Base-by-base conservation (phyloP, 1,140 invertebrate species). In the Aphelenchoides besseyi region DNA sequence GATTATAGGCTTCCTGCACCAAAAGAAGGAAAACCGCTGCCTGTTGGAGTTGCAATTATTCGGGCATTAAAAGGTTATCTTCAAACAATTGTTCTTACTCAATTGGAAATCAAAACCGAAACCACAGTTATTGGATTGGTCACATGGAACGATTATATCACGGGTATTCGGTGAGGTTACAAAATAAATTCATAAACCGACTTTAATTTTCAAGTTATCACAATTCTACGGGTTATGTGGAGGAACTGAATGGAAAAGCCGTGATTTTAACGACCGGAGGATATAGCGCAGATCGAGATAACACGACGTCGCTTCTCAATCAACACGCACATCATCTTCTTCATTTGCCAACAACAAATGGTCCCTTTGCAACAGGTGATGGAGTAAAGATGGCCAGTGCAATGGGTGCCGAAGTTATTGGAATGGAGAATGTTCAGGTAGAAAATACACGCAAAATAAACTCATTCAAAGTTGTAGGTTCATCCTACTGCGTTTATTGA, bases 401-500 rank as follows among this genome's bases (percentile, higher is more conserved):
- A 36, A 81, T 79, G 79, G 78, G 78, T 28, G 78, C 79, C 41
- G 62, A 18, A 26, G 12, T 85, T 2, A 68, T 83, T 32, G 82
- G 82, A 12, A 85, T 83, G 82, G 70, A 85, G 9, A 35, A 73
- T 26, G 73, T 83, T 23, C 81, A 77, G 61, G n/a, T n/a, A n/a
- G n/a, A n/a, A n/a, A n/a, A n/a, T n/a, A n/a, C n/a, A n/a, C n/a
- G n/a, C n/a, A n/a, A n/a, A n/a, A n/a, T n/a, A n/a, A n/a, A n/a
- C n/a, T n/a, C n/a, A n/a, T n/a, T n/a, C n/a, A n/a, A n/a, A n/a
- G n/a, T n/a, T n/a, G n/a, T n/a, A n/a, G n/a, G 68, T 79, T 18
- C 83, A 85, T 63, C 81, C 83, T 28, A 83, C 81, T n/a, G 79
- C 83, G 8, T 85, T 85, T 63, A 66, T 85, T 41, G 85, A 85